These are phyloP conservation scores for Kradibia gibbosae DNA, from an alignment of 1,140 invertebrate genomes.

Conservation along the genomic window DNA sequence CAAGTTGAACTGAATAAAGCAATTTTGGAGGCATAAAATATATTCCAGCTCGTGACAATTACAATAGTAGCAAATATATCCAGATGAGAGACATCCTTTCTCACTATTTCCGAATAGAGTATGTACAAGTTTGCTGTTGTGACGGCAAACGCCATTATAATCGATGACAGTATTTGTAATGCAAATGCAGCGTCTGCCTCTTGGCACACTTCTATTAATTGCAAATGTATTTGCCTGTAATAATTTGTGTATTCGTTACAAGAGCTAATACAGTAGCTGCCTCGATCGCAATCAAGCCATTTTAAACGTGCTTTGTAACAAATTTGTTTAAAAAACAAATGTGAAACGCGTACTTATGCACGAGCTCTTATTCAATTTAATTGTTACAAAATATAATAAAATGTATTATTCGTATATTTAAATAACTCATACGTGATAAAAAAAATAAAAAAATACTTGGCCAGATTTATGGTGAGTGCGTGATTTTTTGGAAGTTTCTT, in stretches of 20 bases:
- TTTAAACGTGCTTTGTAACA: no score
- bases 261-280: no score
- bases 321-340: no score
- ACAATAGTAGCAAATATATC: background rate
- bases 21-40: constrained; percentile 46
- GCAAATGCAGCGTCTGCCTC: constrained; percentile 51
- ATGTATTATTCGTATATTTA: no score
- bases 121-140: constrained; percentile 51
- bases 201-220: constrained; percentile 51
- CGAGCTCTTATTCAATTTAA: no score
- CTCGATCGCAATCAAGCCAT: no score
- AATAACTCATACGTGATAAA: background rate
- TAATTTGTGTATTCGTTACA: no score
- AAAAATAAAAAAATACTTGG: constrained; percentile 21
- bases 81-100: background rate
- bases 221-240: constrained; percentile 57
- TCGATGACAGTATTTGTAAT: constrained; percentile 53
- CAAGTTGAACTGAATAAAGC: constrained; percentile 49
- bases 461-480: background rate
- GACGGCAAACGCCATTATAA: constrained; percentile 48
- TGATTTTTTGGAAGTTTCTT: background rate
- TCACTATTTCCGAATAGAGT: constrained; percentile 44
- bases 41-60: constrained; percentile 25
- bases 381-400: background rate
- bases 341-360: no score